A percentile compares a stretch with the other conserved stretches of the same genome.
phyloP scores from a whole-genome alignment of 2,888 invertebrate species.

The Lissonota sp. region DNA sequence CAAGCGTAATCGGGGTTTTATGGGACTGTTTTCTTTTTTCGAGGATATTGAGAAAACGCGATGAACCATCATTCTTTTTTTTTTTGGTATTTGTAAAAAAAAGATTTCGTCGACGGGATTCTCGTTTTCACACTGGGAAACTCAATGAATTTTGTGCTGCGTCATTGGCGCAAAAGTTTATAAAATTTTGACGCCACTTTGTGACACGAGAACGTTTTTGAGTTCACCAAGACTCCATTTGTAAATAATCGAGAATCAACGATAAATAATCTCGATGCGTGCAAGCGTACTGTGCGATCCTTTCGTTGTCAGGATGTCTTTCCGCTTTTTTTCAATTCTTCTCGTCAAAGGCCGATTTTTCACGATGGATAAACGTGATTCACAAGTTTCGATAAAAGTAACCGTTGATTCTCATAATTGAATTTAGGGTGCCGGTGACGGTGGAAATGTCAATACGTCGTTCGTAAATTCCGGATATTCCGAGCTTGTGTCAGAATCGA shows the following conservation, averaged over 20 bases:
- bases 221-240: too few relatives aligned
- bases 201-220: too few relatives aligned
- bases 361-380: slow-evolving; percentile 34
- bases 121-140: too few relatives aligned
- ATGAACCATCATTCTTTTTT: too few relatives aligned
- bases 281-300: slow-evolving; percentile 3
- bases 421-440: slow-evolving; percentile 80
- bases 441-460: slow-evolving; percentile 81
- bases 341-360: not conserved
- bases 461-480: slow-evolving; percentile 83
- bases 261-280: not conserved
- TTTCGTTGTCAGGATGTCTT: not conserved
- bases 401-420: too few relatives aligned
- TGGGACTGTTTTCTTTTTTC: not conserved
- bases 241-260: too few relatives aligned
- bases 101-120: too few relatives aligned
- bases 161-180: too few relatives aligned
- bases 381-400: slow-evolving; percentile 12
- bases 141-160: too few relatives aligned
- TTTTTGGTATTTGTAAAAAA: too few relatives aligned
- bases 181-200: too few relatives aligned
- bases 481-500: slow-evolving; percentile 81
- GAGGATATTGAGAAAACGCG: not conserved
- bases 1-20: slow-evolving; percentile 71
- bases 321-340: not conserved